phyloP scores from a whole-genome alignment of 53 echinoderm and acorn worm species.

The Crossaster papposus region DNA sequence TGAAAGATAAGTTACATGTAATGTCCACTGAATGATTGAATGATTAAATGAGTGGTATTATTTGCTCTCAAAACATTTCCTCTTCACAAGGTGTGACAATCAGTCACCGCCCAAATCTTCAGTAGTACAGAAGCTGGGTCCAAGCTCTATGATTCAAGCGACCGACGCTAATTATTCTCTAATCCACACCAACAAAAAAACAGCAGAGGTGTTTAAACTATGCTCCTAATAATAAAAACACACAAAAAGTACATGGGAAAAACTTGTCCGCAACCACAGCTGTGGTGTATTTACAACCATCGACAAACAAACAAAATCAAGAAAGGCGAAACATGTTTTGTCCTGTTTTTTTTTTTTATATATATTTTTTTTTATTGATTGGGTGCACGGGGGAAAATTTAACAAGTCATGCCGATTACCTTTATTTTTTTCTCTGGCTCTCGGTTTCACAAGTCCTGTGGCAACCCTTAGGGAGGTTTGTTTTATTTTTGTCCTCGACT shows the following conservation, averaged over 20 bases:
- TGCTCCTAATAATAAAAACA: neutral
- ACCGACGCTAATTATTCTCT: neutral
- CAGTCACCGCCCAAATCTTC: neutral
- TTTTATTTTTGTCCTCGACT: slow-evolving; percentile 58
- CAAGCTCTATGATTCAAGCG: neutral
- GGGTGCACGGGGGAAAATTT: slow-evolving; percentile 13
- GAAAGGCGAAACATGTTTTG: slow-evolving; percentile 1
- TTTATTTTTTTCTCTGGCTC: neutral
- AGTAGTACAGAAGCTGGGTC: neutral
- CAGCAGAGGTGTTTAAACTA: neutral
- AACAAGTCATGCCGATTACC: slow-evolving; percentile 46
- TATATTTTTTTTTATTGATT: neutral
- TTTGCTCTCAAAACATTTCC: neutral
- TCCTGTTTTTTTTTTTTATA: too few species aligned
- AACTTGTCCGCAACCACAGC: slow-evolving; percentile 43
- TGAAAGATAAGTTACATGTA: too few species aligned
- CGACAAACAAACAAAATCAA: slow-evolving; percentile 33
- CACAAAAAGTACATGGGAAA: slow-evolving; percentile 2
- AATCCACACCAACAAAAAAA: neutral
- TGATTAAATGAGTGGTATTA: neutral
- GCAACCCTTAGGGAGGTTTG: slow-evolving; percentile 3
- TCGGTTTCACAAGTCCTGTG: slow-evolving; percentile 22
- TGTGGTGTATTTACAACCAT: slow-evolving; percentile 44
- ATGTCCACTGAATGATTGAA: neutral
- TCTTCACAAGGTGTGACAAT: neutral